A percentile compares a stretch with the other conserved stretches of the same genome.
These are phyloP conservation scores for Cephonodes hylas DNA, from an alignment of 2,888 invertebrate genomes.

Conservation along the genomic window DNA sequence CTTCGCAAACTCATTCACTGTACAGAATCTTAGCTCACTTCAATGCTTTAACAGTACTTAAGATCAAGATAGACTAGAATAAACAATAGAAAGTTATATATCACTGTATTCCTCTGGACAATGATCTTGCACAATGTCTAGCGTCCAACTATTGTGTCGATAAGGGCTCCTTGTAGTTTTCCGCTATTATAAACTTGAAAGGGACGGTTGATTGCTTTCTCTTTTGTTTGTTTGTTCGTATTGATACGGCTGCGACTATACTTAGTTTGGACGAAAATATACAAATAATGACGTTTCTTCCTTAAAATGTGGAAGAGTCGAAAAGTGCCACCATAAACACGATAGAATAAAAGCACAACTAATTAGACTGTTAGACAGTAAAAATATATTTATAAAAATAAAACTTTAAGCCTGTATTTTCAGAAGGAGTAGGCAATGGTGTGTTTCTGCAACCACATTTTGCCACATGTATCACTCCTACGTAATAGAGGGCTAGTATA, in stretches of 20 bases:
- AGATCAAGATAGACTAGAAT: background rate
- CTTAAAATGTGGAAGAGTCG: too few relatives aligned
- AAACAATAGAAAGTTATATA: background rate
- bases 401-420: too few relatives aligned
- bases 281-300: background rate
- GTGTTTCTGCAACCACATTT: too few relatives aligned
- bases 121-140: background rate
- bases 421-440: too few relatives aligned
- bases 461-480: too few relatives aligned
- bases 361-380: too few relatives aligned
- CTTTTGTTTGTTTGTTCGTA: conserved; percentile 9
- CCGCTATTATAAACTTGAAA: conserved; percentile 12
- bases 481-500: too few relatives aligned
- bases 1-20: background rate
- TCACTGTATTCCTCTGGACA: background rate
- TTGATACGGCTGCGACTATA: background rate
- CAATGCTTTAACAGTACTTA: background rate
- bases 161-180: conserved; percentile 16
- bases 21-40: background rate
- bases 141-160: background rate
- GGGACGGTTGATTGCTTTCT: conserved; percentile 10
- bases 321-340: too few relatives aligned
- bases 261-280: background rate
- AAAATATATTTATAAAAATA: too few relatives aligned
- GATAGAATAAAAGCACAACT: too few relatives aligned